phyloP scores from a whole-genome alignment of 2,113 vertebrate species.

The Corydoras sp. region DNA sequence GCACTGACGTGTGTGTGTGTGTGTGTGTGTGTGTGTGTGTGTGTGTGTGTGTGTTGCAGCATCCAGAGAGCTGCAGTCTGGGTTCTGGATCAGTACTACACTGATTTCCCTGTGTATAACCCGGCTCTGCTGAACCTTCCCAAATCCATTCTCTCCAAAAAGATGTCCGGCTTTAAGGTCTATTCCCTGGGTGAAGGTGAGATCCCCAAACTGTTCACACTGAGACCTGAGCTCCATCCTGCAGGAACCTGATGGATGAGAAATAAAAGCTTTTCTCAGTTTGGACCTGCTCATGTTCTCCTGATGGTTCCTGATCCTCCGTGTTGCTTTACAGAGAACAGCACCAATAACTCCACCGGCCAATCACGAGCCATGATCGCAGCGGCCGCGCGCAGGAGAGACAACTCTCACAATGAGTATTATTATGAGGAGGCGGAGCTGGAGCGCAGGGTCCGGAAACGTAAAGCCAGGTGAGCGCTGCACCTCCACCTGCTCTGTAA shows the following conservation, averaged over 20 bases:
- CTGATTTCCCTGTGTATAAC: constrained; percentile 92
- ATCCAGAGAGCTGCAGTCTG: constrained; percentile 92
- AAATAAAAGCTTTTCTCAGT: too few relatives aligned
- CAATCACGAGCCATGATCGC: constrained; percentile 90
- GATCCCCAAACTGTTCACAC: too few relatives aligned
- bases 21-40: too few relatives aligned
- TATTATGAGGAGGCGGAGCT: constrained; percentile 96
- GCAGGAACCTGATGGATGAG: too few relatives aligned
- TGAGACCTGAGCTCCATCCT: too few relatives aligned
- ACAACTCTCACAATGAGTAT: constrained; percentile 92
- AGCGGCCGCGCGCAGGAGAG: constrained; percentile 80
- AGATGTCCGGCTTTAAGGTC: constrained; percentile 96
- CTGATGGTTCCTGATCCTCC: neutral
- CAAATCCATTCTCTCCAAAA: constrained; percentile 93
- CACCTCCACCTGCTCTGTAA: too few relatives aligned
- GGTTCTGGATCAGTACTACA: constrained; percentile 95
- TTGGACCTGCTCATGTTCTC: neutral
- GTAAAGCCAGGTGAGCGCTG: constrained; percentile 78
- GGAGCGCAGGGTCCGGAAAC: constrained; percentile 83
- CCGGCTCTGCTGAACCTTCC: constrained; percentile 92
- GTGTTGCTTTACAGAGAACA: constrained; percentile 69
- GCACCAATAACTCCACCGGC: constrained; percentile 84
- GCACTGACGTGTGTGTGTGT: too few relatives aligned
- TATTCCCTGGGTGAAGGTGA: constrained; percentile 91
- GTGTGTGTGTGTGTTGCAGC: constrained; percentile 52